Conservation (phyloP, 2,113 vertebrate species). For the Hemichromis elongatus region DNA sequence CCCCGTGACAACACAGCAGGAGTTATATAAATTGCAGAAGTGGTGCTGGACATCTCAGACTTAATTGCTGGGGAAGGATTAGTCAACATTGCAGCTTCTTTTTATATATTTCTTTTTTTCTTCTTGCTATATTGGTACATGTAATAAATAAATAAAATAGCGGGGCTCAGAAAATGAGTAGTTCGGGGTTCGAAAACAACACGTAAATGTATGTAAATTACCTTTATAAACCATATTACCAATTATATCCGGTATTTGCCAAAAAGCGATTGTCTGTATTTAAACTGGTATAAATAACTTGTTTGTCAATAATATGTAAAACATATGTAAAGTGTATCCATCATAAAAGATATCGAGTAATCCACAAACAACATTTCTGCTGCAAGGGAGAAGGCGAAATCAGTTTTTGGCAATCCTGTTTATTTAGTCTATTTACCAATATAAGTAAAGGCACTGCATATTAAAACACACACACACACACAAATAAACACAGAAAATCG, state of each 20-base stretch:
- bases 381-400: neutral
- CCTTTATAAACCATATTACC: neutral
- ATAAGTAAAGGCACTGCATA: neutral
- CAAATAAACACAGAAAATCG: neutral
- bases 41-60: neutral
- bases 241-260: neutral
- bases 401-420: neutral
- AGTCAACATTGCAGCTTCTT: neutral
- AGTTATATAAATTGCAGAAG: neutral
- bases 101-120: neutral
- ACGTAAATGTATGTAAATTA: neutral
- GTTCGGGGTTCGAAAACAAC: neutral
- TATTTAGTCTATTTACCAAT: neutral
- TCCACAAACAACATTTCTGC: neutral
- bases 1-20: neutral
- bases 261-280: neutral
- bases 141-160: neutral
- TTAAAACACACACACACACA: neutral
- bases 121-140: neutral
- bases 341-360: neutral
- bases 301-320: neutral
- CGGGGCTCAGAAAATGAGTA: neutral
- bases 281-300: neutral
- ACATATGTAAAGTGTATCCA: neutral
- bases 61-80: neutral